Conservation (phyloP, 2,888 invertebrate species). For the Lasiommata megera region DNA sequence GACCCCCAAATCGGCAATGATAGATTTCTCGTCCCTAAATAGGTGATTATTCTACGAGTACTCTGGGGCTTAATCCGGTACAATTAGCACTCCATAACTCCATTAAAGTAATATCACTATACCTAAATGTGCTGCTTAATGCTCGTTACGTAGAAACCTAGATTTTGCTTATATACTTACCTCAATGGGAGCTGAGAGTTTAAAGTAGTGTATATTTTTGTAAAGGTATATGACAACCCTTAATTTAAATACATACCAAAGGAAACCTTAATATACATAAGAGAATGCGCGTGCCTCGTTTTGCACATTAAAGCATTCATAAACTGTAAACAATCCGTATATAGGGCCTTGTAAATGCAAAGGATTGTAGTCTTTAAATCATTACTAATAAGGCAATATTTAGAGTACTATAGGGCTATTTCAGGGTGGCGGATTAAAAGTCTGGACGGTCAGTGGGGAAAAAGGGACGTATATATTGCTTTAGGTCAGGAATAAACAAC, state of each 20-base stretch:
- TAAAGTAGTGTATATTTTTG: background rate
- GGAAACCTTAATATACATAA: slow-evolving; percentile 29
- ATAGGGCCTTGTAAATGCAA: slow-evolving; percentile 17
- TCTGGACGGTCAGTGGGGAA: slow-evolving; percentile 58
- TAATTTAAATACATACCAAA: slow-evolving; percentile 18
- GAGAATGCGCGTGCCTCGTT: slow-evolving; percentile 26
- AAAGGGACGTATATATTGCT: slow-evolving; percentile 46
- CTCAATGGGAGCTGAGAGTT: too few species aligned
- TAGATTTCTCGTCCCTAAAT: too few species aligned
- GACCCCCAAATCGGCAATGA: too few species aligned
- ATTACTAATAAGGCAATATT: slow-evolving; percentile 15
- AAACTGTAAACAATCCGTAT: slow-evolving; percentile 31
- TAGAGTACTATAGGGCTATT: slow-evolving; percentile 1
- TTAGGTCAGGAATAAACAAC: slow-evolving; percentile 51
- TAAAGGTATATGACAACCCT: slow-evolving; percentile 15
- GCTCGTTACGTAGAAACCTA: too few species aligned
- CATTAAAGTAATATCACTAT: too few species aligned
- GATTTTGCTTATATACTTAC: too few species aligned
- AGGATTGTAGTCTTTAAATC: slow-evolving; percentile 17
- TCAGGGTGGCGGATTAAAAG: slow-evolving; percentile 31
- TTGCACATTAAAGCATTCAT: slow-evolving; percentile 37
- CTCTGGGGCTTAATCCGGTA: too few species aligned
- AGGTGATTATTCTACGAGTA: too few species aligned
- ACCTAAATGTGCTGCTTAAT: too few species aligned
- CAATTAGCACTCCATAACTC: too few species aligned